Evolutionary conservation across 1,140 invertebrate species (phyloP).

Genomic region (Marisa cornuarietis): DNA sequence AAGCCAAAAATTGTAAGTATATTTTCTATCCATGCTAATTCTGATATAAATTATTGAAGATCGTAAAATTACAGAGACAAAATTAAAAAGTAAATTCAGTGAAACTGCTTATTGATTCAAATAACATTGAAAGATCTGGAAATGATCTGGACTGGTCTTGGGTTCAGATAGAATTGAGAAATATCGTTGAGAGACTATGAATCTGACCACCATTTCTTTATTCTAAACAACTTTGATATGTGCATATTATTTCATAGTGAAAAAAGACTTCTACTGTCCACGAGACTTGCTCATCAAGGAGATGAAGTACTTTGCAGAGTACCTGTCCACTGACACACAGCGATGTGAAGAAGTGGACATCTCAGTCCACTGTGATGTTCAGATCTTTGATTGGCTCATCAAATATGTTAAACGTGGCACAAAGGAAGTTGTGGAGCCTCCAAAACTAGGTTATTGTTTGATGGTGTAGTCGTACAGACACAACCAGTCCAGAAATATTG

Average conservation of each 20-base stretch:
- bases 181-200: no score
- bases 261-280: constrained; percentile 87
- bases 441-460: constrained; percentile 70
- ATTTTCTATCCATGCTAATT: background rate
- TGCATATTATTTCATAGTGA: constrained; percentile 65
- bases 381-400: constrained; percentile 96
- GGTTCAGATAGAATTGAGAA: no score
- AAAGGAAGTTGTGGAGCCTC: constrained; percentile 68
- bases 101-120: no score
- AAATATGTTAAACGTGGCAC: constrained; percentile 77
- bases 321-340: constrained; percentile 60
- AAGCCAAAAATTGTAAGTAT: constrained; percentile 66
- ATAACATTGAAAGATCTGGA: no score
- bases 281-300: constrained; percentile 85
- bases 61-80: no score
- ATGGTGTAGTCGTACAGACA: background rate
- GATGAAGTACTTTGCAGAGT: constrained; percentile 93
- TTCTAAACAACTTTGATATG: no score
- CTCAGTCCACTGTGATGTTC: constrained; percentile 93
- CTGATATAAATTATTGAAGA: no score
- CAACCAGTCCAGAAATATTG: background rate
- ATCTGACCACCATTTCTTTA: no score
- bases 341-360: constrained; percentile 89
- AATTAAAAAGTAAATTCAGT: no score
- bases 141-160: no score